phyloP scores from a whole-genome alignment of 2,888 invertebrate species.

The Zhuqinia jingwanae region DNA sequence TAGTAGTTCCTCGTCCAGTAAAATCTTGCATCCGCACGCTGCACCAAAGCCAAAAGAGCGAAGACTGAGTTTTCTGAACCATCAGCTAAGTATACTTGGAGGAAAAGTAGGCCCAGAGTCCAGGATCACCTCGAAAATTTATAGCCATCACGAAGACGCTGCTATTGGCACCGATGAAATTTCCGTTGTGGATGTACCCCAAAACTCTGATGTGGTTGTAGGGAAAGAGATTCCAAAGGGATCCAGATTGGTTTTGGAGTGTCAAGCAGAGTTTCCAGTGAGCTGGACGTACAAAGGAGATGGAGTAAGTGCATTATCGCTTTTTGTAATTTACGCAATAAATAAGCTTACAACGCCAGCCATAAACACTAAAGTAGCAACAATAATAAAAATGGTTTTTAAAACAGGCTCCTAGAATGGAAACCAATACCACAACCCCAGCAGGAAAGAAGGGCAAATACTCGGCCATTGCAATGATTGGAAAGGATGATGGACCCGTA shows the following conservation, averaged over 20 bases:
- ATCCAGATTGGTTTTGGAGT: conserved; percentile 59
- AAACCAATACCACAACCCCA: conserved; percentile 72
- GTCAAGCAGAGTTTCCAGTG: conserved; percentile 71
- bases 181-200: conserved; percentile 46
- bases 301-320: conserved; percentile 70
- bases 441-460: conserved; percentile 51
- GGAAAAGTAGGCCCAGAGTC: conserved; percentile 44
- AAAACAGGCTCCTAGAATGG: conserved; percentile 67
- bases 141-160: conserved; percentile 43
- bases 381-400: too few species aligned
- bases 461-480: conserved; percentile 64
- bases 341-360: too few species aligned
- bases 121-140: conserved; percentile 38
- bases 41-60: conserved; percentile 1
- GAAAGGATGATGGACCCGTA: conserved; percentile 35
- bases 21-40: background rate
- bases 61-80: conserved; percentile 56
- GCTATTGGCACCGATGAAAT: conserved; percentile 44
- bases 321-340: too few species aligned
- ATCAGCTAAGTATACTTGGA: conserved; percentile 50
- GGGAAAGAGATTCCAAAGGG: conserved; percentile 66
- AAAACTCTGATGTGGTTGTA: conserved; percentile 62
- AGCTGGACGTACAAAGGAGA: conserved; percentile 74
- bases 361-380: too few species aligned
- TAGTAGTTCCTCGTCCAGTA: conserved; percentile 4